Evolutionary conservation across 2,797 vertebrate genomes (phyloP).

Genomic region (Falco columbarius): DNA sequence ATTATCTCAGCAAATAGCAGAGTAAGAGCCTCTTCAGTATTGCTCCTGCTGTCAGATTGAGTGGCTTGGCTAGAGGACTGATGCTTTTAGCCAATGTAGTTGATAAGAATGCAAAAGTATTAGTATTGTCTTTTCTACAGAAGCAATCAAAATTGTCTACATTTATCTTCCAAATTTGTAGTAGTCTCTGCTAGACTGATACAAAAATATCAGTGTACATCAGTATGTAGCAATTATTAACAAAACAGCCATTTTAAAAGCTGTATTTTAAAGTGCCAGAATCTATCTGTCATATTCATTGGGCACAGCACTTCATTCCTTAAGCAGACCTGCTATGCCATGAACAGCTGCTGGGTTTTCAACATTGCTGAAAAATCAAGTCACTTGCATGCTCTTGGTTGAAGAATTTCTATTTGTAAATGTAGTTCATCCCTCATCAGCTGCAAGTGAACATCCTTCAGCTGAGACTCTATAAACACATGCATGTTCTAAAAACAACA

Average conservation of each 20-base stretch:
- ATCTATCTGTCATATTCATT: background rate
- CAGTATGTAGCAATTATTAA: background rate
- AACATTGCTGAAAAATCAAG: background rate
- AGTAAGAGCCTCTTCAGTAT: background rate
- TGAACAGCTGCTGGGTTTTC: background rate
- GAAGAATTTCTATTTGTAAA: background rate
- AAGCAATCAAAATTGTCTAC: background rate
- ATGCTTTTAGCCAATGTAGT: background rate
- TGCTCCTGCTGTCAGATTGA: slow-evolving; percentile 4
- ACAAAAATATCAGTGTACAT: background rate
- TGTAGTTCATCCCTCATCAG: background rate
- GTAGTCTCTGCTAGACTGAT: background rate
- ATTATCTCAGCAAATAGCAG: background rate
- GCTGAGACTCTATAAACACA: background rate
- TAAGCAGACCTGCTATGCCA: background rate
- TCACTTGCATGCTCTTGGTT: background rate
- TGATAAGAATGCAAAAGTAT: background rate
- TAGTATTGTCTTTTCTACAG: background rate
- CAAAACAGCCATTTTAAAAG: background rate
- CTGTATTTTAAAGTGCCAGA: background rate
- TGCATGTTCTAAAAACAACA: background rate
- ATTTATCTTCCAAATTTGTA: background rate
- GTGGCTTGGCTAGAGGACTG: background rate
- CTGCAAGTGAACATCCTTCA: background rate
- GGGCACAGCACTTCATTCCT: background rate